Base-by-base conservation (phyloP, 2,888 invertebrate genomes). In the Drymonia ruficornis region DNA sequence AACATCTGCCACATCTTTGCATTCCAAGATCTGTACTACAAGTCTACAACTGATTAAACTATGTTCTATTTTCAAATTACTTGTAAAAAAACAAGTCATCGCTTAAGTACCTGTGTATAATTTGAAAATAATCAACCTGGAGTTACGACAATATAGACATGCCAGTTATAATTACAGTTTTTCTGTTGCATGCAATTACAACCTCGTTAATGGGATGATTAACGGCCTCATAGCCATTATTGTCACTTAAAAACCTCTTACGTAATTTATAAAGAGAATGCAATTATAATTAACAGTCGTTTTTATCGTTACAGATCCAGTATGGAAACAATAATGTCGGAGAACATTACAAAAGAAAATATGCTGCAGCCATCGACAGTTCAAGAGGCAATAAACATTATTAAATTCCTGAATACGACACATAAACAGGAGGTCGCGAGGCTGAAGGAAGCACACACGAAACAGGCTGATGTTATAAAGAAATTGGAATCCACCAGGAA, bases 351-450 rank as follows among this genome's bases (percentile, higher is more conserved):
- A 54, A 85, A 84, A 70, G 86, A 86, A 74, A 83, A 84, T 67
- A 68, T 83, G 55, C 73, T 83, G 64, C 84, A 89, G 63, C 92
- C 91, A 44, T 73, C 86, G 61, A 85, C 89, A 50, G 70, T 92
- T 52, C 92, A 91, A 72, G 92, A 92, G 74, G 92, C 92, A 61
- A 80, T 88, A 67, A 92, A 92, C 72, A 79, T 89, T 55, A 91
- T 92, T 61, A 91, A 89, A 76, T 92, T 91, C 76, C 78, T 92
- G 49, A 87, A 83, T 64, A 86, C 87, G 57, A 82, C 92, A 71
- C 92, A 92, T 72, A 91, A 89, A 77, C 83, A 88, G 78, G 92
- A 92, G 81, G 81, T 89, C 48, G 58, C 70, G n/a, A 87, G 79
- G 70, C 72, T 90, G 45, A 89, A 84, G 70, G 87, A 91, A 61